phyloP scores from a whole-genome alignment of 2,888 invertebrate species.

The Mamestra brassicae region DNA sequence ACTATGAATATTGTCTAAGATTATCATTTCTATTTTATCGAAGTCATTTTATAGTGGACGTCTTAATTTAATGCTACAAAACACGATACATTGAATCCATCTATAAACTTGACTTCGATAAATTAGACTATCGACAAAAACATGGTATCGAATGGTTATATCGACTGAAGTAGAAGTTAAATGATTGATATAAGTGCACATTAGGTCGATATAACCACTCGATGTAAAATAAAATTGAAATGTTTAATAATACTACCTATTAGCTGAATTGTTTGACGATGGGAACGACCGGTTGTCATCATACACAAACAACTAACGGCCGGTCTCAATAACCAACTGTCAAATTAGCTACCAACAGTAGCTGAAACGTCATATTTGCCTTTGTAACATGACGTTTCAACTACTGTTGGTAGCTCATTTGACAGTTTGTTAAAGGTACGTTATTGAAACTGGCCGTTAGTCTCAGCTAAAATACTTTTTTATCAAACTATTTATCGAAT shows the following conservation, averaged over 20 bases:
- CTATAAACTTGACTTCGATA: conserved; percentile 30
- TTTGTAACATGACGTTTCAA: no score
- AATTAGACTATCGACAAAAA: conserved; percentile 26
- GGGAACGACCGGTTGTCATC: conserved; percentile 8
- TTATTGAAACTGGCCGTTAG: no score
- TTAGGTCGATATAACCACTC: conserved; percentile 33
- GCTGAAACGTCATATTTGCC: no score
- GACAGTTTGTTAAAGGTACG: no score
- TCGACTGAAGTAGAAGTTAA: conserved; percentile 14
- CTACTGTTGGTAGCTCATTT: no score
- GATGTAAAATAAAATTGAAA: conserved; percentile 14
- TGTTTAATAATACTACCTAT: conserved; percentile 15
- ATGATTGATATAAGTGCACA: conserved; percentile 40
- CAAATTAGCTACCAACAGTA: no score
- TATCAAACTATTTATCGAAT: conserved; percentile 31
- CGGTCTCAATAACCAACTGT: no score
- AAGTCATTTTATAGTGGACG: conserved; percentile 24
- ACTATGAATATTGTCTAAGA: conserved; percentile 38
- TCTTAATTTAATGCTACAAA: conserved; percentile 28
- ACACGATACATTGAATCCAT: conserved; percentile 36
- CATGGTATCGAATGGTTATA: conserved; percentile 41
- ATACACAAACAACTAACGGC: background rate
- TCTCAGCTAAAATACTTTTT: conserved; percentile 18
- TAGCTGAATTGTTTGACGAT: conserved; percentile 11
- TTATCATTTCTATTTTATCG: conserved; percentile 22